Evolutionary conservation across 2,888 invertebrate species (phyloP).

Genomic region (Drosophila longiperda): DNA sequence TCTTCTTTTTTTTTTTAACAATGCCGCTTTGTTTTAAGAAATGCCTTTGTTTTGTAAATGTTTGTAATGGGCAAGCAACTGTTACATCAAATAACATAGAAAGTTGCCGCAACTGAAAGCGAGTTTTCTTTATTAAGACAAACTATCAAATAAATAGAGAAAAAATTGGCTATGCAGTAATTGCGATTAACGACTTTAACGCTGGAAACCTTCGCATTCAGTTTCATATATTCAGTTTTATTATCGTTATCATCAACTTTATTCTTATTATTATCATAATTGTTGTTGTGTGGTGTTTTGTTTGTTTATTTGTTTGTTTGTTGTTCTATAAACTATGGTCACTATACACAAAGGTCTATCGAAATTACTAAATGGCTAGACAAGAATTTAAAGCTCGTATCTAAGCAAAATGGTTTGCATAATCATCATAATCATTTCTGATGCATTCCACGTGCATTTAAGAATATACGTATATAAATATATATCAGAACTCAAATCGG

Average conservation of each 20-base stretch:
- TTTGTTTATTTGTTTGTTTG: slow-evolving; percentile 16
- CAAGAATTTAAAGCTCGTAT: slow-evolving; percentile 48
- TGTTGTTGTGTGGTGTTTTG: slow-evolving; percentile 27
- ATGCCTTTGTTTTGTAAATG: slow-evolving; percentile 60
- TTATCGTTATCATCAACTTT: slow-evolving; percentile 17
- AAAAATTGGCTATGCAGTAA: slow-evolving; percentile 55
- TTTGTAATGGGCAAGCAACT: slow-evolving; percentile 37
- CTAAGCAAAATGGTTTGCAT: slow-evolving; percentile 24
- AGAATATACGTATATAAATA: slow-evolving; percentile 9
- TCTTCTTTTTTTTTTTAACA: slow-evolving; percentile 8
- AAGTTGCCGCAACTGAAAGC: slow-evolving; percentile 55
- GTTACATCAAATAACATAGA: slow-evolving; percentile 34
- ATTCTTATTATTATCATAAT: slow-evolving; percentile 22
- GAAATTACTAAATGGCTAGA: slow-evolving; percentile 39
- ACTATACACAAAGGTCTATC: slow-evolving; percentile 50
- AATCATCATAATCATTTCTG: neutral
- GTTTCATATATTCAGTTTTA: slow-evolving; percentile 33
- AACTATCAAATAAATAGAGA: slow-evolving; percentile 43
- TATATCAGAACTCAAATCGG: slow-evolving; percentile 25
- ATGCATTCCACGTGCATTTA: slow-evolving; percentile 6
- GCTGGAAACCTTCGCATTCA: slow-evolving; percentile 59
- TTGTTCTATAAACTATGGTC: slow-evolving; percentile 41
- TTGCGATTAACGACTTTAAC: slow-evolving; percentile 28
- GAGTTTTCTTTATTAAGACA: slow-evolving; percentile 44
- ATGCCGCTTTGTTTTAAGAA: slow-evolving; percentile 46